Percentiles rank a stretch among this genome's conserved stretches.
phyloP scores from a whole-genome alignment of 2,797 vertebrate genomes.

The Heteromormyrus szaboi region DNA sequence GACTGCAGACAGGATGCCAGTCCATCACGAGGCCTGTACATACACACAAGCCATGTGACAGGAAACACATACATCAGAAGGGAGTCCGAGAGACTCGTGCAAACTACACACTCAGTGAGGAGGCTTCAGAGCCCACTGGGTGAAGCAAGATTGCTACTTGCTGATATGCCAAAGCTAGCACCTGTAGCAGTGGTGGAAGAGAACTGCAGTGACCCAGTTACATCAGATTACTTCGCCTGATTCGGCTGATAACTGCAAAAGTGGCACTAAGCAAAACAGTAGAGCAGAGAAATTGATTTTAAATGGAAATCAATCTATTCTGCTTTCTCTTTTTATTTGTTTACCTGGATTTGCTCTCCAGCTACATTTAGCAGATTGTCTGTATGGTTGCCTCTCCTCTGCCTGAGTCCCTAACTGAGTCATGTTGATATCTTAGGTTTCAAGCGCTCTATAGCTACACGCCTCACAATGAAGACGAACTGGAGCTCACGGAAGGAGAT shows the following conservation, averaged over 20 bases:
- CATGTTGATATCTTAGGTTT: conserved; percentile 57
- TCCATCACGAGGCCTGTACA: background rate
- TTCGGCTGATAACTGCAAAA: background rate
- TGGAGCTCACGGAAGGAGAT: conserved; percentile 80
- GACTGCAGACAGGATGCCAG: background rate
- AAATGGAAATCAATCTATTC: background rate
- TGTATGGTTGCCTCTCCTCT: background rate
- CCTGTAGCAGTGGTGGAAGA: background rate
- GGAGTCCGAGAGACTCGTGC: background rate
- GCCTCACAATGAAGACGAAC: conserved; percentile 79
- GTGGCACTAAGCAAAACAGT: background rate
- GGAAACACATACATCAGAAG: background rate
- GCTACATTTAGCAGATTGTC: background rate
- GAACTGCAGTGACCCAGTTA: background rate
- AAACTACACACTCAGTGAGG: background rate
- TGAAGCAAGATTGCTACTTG: background rate
- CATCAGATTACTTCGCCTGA: background rate
- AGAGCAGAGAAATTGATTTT: background rate
- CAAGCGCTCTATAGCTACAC: conserved; percentile 82
- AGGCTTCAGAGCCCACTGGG: background rate
- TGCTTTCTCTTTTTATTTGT: background rate
- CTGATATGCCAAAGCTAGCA: background rate
- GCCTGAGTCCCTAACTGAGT: background rate
- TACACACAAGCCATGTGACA: background rate
- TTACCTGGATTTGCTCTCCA: background rate